Percentiles rank a stretch among this genome's conserved stretches.
Conservation (phyloP, 2,113 vertebrate genomes). For the Emberiza fucata region DNA sequence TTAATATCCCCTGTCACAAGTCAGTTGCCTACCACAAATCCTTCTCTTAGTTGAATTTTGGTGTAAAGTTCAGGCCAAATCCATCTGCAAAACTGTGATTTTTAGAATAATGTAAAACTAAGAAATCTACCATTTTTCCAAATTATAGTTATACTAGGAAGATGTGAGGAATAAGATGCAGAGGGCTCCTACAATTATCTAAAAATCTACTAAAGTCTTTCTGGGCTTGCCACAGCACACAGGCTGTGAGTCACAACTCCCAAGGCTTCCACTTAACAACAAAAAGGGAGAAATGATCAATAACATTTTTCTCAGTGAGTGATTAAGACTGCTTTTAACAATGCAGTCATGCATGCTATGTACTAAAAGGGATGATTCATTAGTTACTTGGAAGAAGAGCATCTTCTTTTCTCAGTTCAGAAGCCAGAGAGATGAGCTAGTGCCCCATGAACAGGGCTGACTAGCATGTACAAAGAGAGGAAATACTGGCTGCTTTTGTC, state of each 20-base stretch:
- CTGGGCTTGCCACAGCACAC: neutral
- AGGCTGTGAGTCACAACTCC: slow-evolving; percentile 39
- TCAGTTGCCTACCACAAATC: neutral
- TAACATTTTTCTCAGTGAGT: slow-evolving; percentile 28
- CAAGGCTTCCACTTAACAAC: neutral
- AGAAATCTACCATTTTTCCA: neutral
- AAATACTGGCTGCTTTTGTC: slow-evolving; percentile 40
- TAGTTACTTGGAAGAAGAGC: neutral
- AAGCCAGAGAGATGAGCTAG: slow-evolving; percentile 12
- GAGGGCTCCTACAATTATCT: neutral
- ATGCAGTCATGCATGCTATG: slow-evolving; percentile 27
- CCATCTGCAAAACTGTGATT: neutral
- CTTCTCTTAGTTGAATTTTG: neutral
- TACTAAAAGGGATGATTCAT: slow-evolving; percentile 54
- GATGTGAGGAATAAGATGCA: neutral
- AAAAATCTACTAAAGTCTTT: neutral
- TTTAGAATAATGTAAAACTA: neutral
- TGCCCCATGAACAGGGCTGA: neutral
- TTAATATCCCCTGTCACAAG: neutral
- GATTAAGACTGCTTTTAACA: slow-evolving; percentile 52
- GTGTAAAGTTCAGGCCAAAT: neutral
- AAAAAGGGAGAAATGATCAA: slow-evolving; percentile 12
- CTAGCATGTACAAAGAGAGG: slow-evolving; percentile 2
- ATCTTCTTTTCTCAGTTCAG: slow-evolving; percentile 17
- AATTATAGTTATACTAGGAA: neutral